A percentile compares a stretch with the other conserved stretches of the same genome.
Conservation (phyloP, 2,888 invertebrate species). For the Erebia ligea region DNA sequence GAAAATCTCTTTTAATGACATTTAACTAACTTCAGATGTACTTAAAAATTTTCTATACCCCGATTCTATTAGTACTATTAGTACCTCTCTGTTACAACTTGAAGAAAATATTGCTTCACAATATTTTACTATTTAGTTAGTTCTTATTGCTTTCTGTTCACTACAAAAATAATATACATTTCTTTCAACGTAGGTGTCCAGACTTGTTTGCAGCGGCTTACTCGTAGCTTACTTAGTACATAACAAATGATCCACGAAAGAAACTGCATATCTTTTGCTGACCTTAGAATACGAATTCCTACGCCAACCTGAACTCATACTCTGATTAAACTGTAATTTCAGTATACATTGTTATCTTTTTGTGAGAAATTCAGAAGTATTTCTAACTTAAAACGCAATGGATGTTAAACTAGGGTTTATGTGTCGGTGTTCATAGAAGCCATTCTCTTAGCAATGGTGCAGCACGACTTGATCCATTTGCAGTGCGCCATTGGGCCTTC, state of each 20-base stretch:
- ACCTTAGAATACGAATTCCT: constrained; percentile 50
- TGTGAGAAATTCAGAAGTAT: neutral
- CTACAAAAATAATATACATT: constrained; percentile 16
- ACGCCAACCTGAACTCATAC: constrained; percentile 23
- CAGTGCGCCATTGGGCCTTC: constrained; percentile 66
- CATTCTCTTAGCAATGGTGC: constrained; percentile 46
- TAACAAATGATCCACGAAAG: constrained; percentile 49
- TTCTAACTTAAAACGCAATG: constrained; percentile 31
- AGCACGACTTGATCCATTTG: constrained; percentile 69
- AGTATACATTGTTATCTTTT: constrained; percentile 34
- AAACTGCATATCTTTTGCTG: constrained; percentile 53
- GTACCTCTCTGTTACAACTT: no score
- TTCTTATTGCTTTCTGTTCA: constrained; percentile 2
- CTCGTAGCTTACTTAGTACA: constrained; percentile 44
- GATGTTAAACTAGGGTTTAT: constrained; percentile 22
- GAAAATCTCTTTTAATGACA: no score
- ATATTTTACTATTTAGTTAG: no score
- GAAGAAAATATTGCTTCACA: no score
- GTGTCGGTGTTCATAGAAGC: constrained; percentile 35
- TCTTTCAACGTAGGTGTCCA: constrained; percentile 36
- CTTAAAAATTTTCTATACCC: no score
- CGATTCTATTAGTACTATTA: no score
- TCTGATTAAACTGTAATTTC: constrained; percentile 5
- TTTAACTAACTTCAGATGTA: no score
- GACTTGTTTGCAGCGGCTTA: constrained; percentile 37